Percentiles rank a stretch among this genome's conserved stretches.
These are phyloP conservation scores for Drosophila quinaria DNA, from an alignment of 2,888 invertebrate species.

Conservation along the genomic window DNA sequence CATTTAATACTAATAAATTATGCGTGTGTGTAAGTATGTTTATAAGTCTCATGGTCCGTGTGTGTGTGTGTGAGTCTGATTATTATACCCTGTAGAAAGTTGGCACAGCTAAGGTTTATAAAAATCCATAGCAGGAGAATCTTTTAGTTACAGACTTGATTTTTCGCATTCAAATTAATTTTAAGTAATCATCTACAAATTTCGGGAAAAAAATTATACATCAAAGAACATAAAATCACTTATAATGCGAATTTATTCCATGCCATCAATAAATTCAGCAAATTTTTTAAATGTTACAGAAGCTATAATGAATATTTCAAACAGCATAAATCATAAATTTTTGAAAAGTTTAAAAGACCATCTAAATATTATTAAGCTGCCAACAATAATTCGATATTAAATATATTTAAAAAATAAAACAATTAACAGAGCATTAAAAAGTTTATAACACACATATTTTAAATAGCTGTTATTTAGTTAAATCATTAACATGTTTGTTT, in stretches of 20 bases:
- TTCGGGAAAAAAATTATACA: too few species aligned
- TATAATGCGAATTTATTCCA: too few species aligned
- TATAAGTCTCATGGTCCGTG: constrained; percentile 2
- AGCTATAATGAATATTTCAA: too few species aligned
- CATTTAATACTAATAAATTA: constrained; percentile 67
- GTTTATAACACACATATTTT: too few species aligned
- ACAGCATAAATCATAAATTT: too few species aligned
- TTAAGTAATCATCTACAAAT: too few species aligned
- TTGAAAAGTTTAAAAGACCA: neutral
- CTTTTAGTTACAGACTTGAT: too few species aligned
- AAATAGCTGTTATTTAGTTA: constrained; percentile 34
- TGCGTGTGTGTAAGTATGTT: constrained; percentile 35
- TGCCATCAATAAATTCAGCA: too few species aligned
- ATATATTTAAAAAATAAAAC: neutral
- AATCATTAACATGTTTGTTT: constrained; percentile 53
- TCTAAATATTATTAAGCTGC: neutral
- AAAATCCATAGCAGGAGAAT: neutral
- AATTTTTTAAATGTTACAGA: neutral
- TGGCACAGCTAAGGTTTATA: neutral
- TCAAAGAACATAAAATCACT: too few species aligned
- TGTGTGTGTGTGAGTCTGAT: neutral
- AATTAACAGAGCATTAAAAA: neutral
- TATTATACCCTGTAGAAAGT: constrained; percentile 3
- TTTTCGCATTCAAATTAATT: too few species aligned
- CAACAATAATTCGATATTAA: neutral